These are phyloP conservation scores for Aphaenogaster floridana DNA, from an alignment of 1,140 invertebrate species.

Conservation along the genomic window DNA sequence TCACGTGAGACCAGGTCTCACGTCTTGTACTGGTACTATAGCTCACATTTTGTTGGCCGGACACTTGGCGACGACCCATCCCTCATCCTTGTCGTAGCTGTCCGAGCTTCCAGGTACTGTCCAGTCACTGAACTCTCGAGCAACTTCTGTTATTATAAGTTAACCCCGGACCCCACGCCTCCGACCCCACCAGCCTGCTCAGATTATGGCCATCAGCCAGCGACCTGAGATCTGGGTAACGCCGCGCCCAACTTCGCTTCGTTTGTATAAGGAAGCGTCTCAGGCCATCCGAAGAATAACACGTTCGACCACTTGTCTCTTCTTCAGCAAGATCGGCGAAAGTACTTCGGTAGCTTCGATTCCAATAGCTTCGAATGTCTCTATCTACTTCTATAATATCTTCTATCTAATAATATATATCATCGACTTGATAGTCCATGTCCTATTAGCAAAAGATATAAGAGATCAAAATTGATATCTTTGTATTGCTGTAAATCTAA, in stretches of 20 bases:
- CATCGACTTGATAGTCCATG: not conserved
- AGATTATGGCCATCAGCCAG: slow-evolving; percentile 86
- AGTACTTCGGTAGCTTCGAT: slow-evolving; percentile 50
- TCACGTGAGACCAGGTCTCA: slow-evolving; percentile 78
- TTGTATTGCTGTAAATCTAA: not conserved
- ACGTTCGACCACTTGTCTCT: slow-evolving; percentile 82
- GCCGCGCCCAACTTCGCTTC: slow-evolving; percentile 81
- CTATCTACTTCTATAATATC: slow-evolving; percentile 14
- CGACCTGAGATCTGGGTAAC: slow-evolving; percentile 83
- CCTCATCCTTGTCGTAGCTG: slow-evolving; percentile 82
- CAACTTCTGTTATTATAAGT: slow-evolving; percentile 87
- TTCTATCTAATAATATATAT: slow-evolving; percentile 7
- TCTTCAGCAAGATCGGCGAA: slow-evolving; percentile 64
- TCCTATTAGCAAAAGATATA: not conserved
- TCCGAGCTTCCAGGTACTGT: slow-evolving; percentile 79
- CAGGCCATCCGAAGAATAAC: slow-evolving; percentile 84
- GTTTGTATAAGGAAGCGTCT: slow-evolving; percentile 85
- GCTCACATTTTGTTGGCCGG: slow-evolving; percentile 81
- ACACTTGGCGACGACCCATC: slow-evolving; percentile 86
- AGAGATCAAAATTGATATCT: not conserved
- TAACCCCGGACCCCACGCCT: slow-evolving; percentile 80
- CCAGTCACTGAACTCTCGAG: slow-evolving; percentile 84
- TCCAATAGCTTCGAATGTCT: slow-evolving; percentile 21
- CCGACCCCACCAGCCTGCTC: slow-evolving; percentile 69
- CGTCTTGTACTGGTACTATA: slow-evolving; percentile 80